Percentiles rank a stretch among this genome's conserved stretches.
Conservation (phyloP, 2,113 vertebrate species). For the Hystrix brachyura region DNA sequence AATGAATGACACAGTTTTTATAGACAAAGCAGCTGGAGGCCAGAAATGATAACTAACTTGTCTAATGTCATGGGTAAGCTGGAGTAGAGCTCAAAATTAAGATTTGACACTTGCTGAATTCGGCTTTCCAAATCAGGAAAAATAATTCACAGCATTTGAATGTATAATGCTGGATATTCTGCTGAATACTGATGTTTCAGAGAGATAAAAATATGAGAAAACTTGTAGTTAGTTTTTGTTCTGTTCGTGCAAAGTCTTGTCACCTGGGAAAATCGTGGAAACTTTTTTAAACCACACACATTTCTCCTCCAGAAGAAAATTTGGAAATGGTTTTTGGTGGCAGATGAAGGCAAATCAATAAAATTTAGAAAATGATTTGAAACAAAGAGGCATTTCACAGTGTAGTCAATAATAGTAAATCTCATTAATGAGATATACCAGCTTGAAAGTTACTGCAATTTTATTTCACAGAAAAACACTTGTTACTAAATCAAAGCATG, state of each 20-base stretch:
- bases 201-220: accelerated
- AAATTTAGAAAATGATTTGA: constrained; percentile 81
- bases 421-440: constrained; percentile 82
- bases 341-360: constrained; percentile 28
- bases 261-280: background rate
- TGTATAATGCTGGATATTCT: background rate
- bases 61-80: too few species aligned
- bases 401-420: constrained; percentile 75
- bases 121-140: background rate
- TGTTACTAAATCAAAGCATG: constrained; percentile 84
- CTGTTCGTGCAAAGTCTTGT: background rate
- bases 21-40: background rate
- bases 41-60: accelerated
- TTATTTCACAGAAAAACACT: constrained; percentile 79
- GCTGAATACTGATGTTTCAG: background rate
- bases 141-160: background rate
- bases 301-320: constrained; percentile 57
- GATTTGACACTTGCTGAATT: background rate
- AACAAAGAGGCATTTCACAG: constrained; percentile 82
- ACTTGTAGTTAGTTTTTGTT: background rate
- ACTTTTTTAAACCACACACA: constrained; percentile 10
- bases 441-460: constrained; percentile 77
- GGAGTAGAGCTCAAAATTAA: background rate
- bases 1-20: background rate
- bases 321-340: constrained; percentile 77